These are phyloP conservation scores for Tholera decimalis DNA, from an alignment of 2,888 invertebrate genomes.

Conservation along the genomic window DNA sequence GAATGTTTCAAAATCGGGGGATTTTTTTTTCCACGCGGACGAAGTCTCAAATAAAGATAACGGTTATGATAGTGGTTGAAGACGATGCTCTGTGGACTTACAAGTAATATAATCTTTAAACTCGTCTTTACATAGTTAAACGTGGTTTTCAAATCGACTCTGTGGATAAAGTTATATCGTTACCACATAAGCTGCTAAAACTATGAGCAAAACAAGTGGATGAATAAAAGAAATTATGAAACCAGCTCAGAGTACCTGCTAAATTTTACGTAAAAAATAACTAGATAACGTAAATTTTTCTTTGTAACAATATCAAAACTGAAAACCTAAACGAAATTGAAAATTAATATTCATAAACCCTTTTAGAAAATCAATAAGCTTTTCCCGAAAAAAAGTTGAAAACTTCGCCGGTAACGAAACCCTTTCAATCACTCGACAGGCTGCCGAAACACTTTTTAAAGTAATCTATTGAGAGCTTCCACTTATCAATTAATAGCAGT, in stretches of 20 bases:
- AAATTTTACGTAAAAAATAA: neutral
- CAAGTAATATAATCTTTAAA: slow-evolving; percentile 57
- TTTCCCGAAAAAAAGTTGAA: slow-evolving; percentile 23
- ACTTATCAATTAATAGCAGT: slow-evolving; percentile 84
- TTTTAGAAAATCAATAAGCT: slow-evolving; percentile 32
- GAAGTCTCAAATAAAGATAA: slow-evolving; percentile 40
- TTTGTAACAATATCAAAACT: neutral
- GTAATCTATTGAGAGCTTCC: slow-evolving; percentile 73
- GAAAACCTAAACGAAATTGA: slow-evolving; percentile 10
- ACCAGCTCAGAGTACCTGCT: neutral
- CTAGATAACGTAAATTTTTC: neutral
- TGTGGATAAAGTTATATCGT: slow-evolving; percentile 47
- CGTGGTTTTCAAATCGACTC: slow-evolving; percentile 42
- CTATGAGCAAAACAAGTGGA: slow-evolving; percentile 21
- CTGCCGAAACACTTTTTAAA: slow-evolving; percentile 60
- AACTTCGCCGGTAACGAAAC: slow-evolving; percentile 29
- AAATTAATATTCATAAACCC: slow-evolving; percentile 36
- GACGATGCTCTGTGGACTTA: slow-evolving; percentile 21
- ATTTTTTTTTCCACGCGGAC: too few relatives aligned
- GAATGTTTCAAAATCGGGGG: too few relatives aligned
- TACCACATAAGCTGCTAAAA: slow-evolving; percentile 31
- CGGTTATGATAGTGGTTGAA: slow-evolving; percentile 37
- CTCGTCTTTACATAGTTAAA: slow-evolving; percentile 42
- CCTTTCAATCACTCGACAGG: slow-evolving; percentile 53
- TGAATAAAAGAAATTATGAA: slow-evolving; percentile 8